Conservation (phyloP, 2,888 invertebrate species). For the Andrena praecox region DNA sequence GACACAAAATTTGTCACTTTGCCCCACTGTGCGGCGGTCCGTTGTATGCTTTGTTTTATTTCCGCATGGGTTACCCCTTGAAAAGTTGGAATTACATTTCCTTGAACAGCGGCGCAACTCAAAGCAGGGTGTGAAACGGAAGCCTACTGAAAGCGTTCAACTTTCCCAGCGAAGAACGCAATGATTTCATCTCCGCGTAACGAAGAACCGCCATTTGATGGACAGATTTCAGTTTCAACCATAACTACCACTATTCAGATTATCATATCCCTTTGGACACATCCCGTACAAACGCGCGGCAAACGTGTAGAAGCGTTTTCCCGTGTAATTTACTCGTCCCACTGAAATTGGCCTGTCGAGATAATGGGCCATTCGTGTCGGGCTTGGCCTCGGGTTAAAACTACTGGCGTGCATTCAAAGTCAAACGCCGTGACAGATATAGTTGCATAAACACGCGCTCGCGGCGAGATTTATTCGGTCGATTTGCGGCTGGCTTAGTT, state of each 20-base stretch:
- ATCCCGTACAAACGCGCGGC: neutral
- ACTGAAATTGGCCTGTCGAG: slow-evolving; percentile 30
- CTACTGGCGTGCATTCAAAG: slow-evolving; percentile 31
- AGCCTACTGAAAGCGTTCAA: no score
- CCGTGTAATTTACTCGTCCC: slow-evolving; percentile 34
- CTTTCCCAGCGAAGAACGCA: neutral
- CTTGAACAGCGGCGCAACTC: no score
- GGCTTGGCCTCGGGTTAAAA: slow-evolving; percentile 24
- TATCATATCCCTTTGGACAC: slow-evolving; percentile 22
- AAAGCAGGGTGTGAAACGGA: no score
- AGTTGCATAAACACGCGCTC: neutral
- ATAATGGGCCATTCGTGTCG: slow-evolving; percentile 28
- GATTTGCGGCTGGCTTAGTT: neutral
- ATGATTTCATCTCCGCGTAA: neutral
- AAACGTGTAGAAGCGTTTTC: slow-evolving; percentile 15
- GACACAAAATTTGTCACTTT: no score
- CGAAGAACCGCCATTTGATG: neutral
- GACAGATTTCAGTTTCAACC: neutral
- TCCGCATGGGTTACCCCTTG: no score
- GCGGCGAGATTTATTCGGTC: slow-evolving; percentile 11
- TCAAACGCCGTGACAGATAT: slow-evolving; percentile 32
- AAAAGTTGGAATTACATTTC: no score
- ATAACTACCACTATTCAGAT: neutral
- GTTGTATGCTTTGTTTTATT: no score
- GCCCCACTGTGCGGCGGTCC: no score